Percentiles rank a stretch among this genome's conserved stretches.
Conservation (phyloP, 2,888 invertebrate genomes). For the Cephus rjabovi region DNA sequence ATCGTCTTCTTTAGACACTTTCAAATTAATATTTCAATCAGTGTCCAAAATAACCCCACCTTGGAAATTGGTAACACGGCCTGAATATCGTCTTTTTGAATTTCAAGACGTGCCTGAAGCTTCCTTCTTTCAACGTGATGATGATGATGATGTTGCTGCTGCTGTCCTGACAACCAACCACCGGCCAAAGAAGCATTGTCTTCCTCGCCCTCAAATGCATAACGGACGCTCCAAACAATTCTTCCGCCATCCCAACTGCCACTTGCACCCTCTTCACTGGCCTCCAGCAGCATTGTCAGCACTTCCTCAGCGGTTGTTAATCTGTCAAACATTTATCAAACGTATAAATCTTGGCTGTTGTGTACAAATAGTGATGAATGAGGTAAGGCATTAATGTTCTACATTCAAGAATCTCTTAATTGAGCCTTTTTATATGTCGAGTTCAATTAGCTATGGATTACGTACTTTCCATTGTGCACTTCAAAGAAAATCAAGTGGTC, state of each 20-base stretch:
- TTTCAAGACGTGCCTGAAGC: slow-evolving; percentile 85
- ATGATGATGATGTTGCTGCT: slow-evolving; percentile 54
- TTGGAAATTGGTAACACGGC: slow-evolving; percentile 94
- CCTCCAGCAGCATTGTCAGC: slow-evolving; percentile 92
- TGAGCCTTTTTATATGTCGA: not conserved
- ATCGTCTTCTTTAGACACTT: not conserved
- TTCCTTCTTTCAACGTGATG: slow-evolving; percentile 69
- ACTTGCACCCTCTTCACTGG: slow-evolving; percentile 82
- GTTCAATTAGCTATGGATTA: not conserved
- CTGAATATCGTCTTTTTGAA: slow-evolving; percentile 94
- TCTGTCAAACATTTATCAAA: slow-evolving; percentile 14
- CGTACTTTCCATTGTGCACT: not conserved
- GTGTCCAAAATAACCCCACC: slow-evolving; percentile 68
- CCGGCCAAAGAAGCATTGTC: slow-evolving; percentile 55
- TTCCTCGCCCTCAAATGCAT: slow-evolving; percentile 74
- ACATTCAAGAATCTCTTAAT: not conserved
- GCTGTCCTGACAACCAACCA: slow-evolving; percentile 48
- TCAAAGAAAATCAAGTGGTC: not conserved
- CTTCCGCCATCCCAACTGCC: slow-evolving; percentile 80
- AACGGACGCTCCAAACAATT: slow-evolving; percentile 87
- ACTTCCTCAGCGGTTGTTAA: slow-evolving; percentile 77
- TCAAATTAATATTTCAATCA: not conserved
- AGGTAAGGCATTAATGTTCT: not conserved
- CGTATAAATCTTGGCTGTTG: not conserved
- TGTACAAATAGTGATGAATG: not conserved